A percentile compares a stretch with the other conserved stretches of the same genome.
Conservation (phyloP, 2,797 vertebrate genomes). For the Loris lydekkerianus region DNA sequence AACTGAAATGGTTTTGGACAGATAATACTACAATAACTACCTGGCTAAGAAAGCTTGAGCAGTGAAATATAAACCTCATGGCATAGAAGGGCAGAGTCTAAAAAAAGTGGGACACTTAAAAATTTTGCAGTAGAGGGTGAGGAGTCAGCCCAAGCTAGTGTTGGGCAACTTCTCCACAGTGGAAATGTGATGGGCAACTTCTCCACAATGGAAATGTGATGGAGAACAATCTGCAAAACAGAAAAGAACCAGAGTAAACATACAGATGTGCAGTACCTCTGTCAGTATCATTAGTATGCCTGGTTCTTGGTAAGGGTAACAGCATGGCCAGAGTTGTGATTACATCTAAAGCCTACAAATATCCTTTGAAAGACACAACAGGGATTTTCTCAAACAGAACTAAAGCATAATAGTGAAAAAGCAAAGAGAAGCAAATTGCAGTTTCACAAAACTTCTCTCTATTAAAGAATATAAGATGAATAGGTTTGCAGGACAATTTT, state of each 20-base stretch:
- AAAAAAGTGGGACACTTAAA: slow-evolving; percentile 89
- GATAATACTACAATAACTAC: slow-evolving; percentile 80
- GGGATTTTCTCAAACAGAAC: slow-evolving; percentile 54
- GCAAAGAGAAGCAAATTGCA: background rate
- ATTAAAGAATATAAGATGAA: background rate
- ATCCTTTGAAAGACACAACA: background rate
- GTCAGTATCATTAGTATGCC: background rate
- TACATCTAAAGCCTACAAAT: background rate
- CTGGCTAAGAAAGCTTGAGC: slow-evolving; percentile 91
- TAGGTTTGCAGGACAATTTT: background rate
- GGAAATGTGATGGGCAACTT: slow-evolving; percentile 90
- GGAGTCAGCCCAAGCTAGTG: slow-evolving; percentile 87
- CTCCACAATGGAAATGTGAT: slow-evolving; percentile 91
- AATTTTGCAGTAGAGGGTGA: slow-evolving; percentile 92
- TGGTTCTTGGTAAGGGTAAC: background rate
- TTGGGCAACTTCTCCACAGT: slow-evolving; percentile 90
- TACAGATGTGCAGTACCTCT: background rate
- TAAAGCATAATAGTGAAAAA: slow-evolving; percentile 46
- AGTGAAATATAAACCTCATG: slow-evolving; percentile 90
- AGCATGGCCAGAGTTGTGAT: slow-evolving; percentile 1
- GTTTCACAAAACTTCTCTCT: slow-evolving; percentile 21
- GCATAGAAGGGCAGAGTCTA: slow-evolving; percentile 90
- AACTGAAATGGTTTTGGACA: background rate
- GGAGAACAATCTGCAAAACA: slow-evolving; percentile 89
- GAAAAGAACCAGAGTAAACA: slow-evolving; percentile 49